Base-by-base conservation (phyloP, 2,888 invertebrate species). In the Endotricha flammealis region DNA sequence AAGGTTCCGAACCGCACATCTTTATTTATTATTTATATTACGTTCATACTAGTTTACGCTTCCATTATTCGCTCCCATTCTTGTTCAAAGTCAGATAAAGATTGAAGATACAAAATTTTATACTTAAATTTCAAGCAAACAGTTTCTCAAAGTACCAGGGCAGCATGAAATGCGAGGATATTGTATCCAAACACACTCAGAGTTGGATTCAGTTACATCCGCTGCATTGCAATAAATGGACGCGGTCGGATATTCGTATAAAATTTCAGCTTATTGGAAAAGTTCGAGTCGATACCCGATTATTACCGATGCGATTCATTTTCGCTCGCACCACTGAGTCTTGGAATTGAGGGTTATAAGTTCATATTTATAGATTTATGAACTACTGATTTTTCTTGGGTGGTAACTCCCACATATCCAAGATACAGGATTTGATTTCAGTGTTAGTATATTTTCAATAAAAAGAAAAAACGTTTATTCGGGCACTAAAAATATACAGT, bases 181-280 rank as follows among this genome's bases (percentile, higher is more conserved):
- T 14, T 28, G 5, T 3, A 28, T 28, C 28, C 2, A 8, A 12
- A 28, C 8, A 7, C 6, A 20, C 20, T 6, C 20, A 20, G 20
- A n/a, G 2, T 7, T n/a, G 20, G 7, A 20, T 6, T 20, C 20
- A 20, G 20, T 20, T 20, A 16, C 16, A 16, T 16, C 12, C 27
- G 12, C 3, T 27, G 28, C 28, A 13, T 9, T n/a, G 12, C 13
- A 12, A 12, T 28, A 28, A n/a, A 28, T 28, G 13, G 13, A 28
- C n/a, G 7, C 12, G n/a, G 13, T 28, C n/a, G 12, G 28, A 4
- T 28, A 14, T 13, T 28, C 14, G 9, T 14, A 13, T 28, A 12
- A 28, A 13, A 13, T 13, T 24, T 12, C 13, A 13, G 12, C 28
- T 28, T 28, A 28, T 28, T 28, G 28, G 28, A 28, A 28, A 28